Evolutionary conservation across 2,797 vertebrate genomes (phyloP).

Genomic region (Gymnoscopelus braueri): DNA sequence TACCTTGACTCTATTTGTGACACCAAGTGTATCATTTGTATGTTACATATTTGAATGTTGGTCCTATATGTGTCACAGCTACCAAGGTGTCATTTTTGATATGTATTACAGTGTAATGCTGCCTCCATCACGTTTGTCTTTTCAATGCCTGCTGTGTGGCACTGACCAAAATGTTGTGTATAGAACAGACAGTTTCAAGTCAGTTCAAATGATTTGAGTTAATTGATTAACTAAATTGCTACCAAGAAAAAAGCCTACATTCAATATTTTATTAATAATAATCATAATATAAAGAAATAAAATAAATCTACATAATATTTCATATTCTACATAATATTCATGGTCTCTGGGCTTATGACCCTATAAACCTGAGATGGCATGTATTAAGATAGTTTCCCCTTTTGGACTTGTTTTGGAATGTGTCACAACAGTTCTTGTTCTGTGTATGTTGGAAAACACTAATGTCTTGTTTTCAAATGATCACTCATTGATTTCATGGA

Average conservation of each 20-base stretch:
- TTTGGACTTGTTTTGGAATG: constrained; percentile 70
- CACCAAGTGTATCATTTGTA: constrained; percentile 79
- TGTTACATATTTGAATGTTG: constrained; percentile 78
- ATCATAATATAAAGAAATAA: not conserved
- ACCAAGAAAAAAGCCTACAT: too few relatives aligned
- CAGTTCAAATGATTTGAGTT: not conserved
- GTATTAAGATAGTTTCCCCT: not conserved
- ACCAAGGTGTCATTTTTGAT: constrained; percentile 46
- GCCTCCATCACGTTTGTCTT: constrained; percentile 77
- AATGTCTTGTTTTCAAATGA: constrained; percentile 89
- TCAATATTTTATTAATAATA: too few relatives aligned
- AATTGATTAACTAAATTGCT: too few relatives aligned
- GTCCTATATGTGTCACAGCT: constrained; percentile 64
- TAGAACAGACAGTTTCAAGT: not conserved
- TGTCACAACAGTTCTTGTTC: constrained; percentile 79
- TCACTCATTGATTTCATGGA: constrained; percentile 87
- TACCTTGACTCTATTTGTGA: constrained; percentile 37
- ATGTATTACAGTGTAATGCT: constrained; percentile 61
- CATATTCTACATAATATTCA: not conserved
- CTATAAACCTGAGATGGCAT: not conserved
- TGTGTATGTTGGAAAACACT: constrained; percentile 85
- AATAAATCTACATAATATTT: not conserved
- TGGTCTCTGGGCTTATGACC: not conserved
- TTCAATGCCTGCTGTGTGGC: constrained; percentile 76
- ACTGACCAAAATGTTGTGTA: constrained; percentile 73